Percentiles rank a stretch among this genome's conserved stretches.
Evolutionary conservation across 2,113 vertebrate species (phyloP).

Genomic region (Gallinago jamesoni): DNA sequence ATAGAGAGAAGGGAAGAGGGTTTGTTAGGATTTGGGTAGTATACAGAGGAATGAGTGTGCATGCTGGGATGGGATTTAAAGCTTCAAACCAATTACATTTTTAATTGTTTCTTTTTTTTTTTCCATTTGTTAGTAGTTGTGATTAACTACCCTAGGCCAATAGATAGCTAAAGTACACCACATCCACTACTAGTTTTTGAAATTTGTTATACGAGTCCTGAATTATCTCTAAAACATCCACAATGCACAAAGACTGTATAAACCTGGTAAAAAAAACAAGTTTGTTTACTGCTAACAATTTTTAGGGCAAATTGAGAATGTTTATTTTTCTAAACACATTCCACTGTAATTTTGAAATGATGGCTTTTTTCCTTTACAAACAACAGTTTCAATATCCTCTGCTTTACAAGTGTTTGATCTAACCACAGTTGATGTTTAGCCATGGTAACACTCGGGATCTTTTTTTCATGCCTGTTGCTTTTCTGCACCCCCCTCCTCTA

Average conservation of each 20-base stretch:
- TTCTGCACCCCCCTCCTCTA: not conserved
- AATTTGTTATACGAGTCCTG: not conserved
- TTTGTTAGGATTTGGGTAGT: not conserved
- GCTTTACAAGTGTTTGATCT: constrained; percentile 50
- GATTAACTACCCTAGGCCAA: constrained; percentile 28
- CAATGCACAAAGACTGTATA: not conserved
- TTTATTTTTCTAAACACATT: constrained; percentile 46
- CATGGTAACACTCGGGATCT: constrained; percentile 26
- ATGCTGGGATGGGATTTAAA: constrained; percentile 53
- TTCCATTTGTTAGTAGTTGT: constrained; percentile 38
- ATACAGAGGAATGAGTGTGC: not conserved
- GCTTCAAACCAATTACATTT: constrained; percentile 61
- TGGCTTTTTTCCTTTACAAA: constrained; percentile 34
- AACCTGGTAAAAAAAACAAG: not conserved
- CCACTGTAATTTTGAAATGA: not conserved
- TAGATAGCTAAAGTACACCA: not conserved
- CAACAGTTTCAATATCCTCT: constrained; percentile 20
- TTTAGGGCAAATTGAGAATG: constrained; percentile 27
- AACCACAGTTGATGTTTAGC: constrained; percentile 50
- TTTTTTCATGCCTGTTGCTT: constrained; percentile 38
- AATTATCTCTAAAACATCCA: not conserved
- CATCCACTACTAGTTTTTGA: not conserved
- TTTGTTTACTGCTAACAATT: constrained; percentile 28
- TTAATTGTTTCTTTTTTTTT: constrained; percentile 37
- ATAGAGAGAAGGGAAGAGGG: not conserved